Evolutionary conservation across 92 coral and sea anemone genomes (phyloP).

Genomic region (Meandrina meandrites): DNA sequence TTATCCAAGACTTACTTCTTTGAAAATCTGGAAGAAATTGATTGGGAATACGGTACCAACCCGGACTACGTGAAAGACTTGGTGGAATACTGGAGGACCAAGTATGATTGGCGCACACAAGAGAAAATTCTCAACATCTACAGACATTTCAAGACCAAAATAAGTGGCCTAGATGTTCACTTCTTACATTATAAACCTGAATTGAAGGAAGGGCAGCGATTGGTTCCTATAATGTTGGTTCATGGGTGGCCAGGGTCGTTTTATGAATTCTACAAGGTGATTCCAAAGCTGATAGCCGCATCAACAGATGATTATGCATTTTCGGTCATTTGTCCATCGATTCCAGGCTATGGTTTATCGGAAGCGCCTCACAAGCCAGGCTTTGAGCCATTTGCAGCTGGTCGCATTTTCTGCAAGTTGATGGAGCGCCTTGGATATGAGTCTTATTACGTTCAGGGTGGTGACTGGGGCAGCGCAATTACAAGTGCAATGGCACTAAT

Average conservation of each 20-base stretch:
- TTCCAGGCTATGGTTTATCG: constrained; percentile 93
- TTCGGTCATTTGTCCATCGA: constrained; percentile 94
- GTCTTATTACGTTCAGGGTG: constrained; percentile 91
- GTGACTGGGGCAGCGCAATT: constrained; percentile 90
- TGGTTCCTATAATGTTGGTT: constrained; percentile 80
- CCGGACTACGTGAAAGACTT: constrained; percentile 65
- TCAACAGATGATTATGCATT: constrained; percentile 65
- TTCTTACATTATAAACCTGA: constrained; percentile 80
- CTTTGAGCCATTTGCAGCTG: constrained; percentile 61
- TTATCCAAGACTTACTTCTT: constrained; percentile 76
- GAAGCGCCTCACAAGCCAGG: constrained; percentile 91
- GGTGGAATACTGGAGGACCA: constrained; percentile 77
- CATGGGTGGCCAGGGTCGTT: constrained; percentile 99
- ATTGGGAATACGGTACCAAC: constrained; percentile 90
- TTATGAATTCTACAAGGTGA: constrained; percentile 86
- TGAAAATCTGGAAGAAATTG: constrained; percentile 69
- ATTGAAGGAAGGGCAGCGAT: constrained; percentile 59
- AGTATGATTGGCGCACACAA: constrained; percentile 85
- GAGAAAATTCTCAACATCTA: constrained; percentile 72
- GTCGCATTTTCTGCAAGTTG: constrained; percentile 77
- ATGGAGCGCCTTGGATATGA: constrained; percentile 79
- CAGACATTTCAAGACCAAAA: constrained; percentile 67
- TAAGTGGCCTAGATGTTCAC: constrained; percentile 84
- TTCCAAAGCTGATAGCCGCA: constrained; percentile 60
- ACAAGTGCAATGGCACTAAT: constrained; percentile 74